Evolutionary conservation across 2,888 invertebrate genomes (phyloP).

Genomic region (Diarsia brunnea): DNA sequence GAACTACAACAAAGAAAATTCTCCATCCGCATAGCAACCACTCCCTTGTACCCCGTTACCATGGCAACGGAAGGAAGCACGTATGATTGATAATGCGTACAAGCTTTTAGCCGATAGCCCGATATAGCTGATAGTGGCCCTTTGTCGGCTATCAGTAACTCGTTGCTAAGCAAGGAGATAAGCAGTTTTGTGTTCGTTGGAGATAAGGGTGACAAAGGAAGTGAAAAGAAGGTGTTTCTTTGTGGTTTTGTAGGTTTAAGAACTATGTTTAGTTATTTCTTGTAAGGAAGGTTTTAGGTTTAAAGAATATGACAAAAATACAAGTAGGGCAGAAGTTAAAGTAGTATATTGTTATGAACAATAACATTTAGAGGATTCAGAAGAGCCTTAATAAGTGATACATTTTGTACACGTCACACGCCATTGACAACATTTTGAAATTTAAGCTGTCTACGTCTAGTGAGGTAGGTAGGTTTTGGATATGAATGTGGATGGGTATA

Average conservation of each 20-base stretch:
- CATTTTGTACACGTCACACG: not conserved
- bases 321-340: not conserved
- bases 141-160: conserved; percentile 33
- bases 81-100: conserved; percentile 60
- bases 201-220: conserved; percentile 32
- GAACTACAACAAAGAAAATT: conserved; percentile 15
- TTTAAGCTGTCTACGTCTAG: too few relatives aligned
- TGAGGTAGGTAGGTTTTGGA: too few relatives aligned
- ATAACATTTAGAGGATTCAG: not conserved
- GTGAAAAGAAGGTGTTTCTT: not conserved
- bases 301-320: not conserved
- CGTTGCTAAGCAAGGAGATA: conserved; percentile 36
- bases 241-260: not conserved
- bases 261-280: not conserved
- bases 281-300: not conserved
- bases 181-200: conserved; percentile 9
- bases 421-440: not conserved
- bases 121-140: conserved; percentile 19
- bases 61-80: conserved; percentile 61
- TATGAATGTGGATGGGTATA: too few relatives aligned
- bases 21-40: conserved; percentile 16
- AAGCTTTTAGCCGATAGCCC: conserved; percentile 53
- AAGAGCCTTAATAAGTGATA: not conserved
- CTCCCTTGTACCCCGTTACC: conserved; percentile 29
- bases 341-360: not conserved